Evolutionary conservation across 2,797 vertebrate genomes (phyloP).

Genomic region (Cyprinella venusta): DNA sequence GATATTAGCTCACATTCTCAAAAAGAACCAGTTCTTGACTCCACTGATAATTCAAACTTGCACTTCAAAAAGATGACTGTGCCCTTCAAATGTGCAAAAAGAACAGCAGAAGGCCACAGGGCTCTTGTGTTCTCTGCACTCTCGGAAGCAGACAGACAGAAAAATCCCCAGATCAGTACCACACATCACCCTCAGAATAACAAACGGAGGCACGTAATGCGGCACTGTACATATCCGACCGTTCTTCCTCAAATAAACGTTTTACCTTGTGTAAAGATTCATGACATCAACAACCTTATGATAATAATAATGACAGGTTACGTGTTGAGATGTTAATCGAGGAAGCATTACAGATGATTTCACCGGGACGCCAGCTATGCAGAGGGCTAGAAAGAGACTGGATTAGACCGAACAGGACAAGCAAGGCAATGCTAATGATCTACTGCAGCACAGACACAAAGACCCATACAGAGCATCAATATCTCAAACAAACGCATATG

Average conservation of each 20-base stretch:
- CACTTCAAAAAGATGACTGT: constrained; percentile 3
- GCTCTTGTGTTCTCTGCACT: constrained; percentile 14
- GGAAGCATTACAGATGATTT: neutral
- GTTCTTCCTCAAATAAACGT: neutral
- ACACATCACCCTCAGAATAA: constrained; percentile 27
- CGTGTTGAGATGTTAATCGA: neutral
- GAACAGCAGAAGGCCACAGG: constrained; percentile 4
- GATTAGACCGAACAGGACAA: constrained; percentile 17
- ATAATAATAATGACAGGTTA: neutral
- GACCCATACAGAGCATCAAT: neutral
- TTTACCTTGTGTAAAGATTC: neutral
- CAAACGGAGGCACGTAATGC: constrained; percentile 13
- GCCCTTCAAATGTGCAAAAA: constrained; percentile 27
- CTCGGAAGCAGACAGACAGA: constrained; percentile 33
- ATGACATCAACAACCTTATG: neutral
- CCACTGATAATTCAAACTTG: neutral
- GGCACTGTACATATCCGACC: neutral
- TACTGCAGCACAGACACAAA: constrained; percentile 31
- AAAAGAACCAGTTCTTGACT: neutral
- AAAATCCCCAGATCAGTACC: constrained; percentile 25
- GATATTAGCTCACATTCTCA: neutral
- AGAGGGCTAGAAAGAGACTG: neutral
- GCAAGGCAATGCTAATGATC: constrained; percentile 17
- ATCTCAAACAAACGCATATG: constrained; percentile 19
- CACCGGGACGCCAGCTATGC: neutral